Evolutionary conservation across 2,113 vertebrate species (phyloP).

Genomic region (Malurus elegans): DNA sequence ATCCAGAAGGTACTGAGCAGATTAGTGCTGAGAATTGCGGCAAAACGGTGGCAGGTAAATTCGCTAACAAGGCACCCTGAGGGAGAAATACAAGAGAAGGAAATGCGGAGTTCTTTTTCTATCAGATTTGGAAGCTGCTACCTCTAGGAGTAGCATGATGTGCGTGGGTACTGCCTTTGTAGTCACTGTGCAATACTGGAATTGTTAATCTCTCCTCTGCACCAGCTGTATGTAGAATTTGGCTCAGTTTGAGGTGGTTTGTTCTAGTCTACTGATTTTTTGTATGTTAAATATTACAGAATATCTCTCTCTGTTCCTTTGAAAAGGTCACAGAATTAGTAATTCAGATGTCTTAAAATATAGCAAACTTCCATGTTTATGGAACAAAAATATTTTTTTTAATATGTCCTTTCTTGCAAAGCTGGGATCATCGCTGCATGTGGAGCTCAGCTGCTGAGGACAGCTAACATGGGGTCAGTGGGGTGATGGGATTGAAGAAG

Average conservation of each 20-base stretch:
- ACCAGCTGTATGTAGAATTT: not conserved
- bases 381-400: not conserved
- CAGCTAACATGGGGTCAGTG: not conserved
- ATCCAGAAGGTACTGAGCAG: conserved; percentile 4
- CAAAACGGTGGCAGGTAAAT: conserved; percentile 9
- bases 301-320: not conserved
- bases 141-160: not conserved
- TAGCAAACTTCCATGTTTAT: not conserved
- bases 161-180: not conserved
- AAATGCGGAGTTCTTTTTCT: conserved; percentile 1
- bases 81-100: not conserved
- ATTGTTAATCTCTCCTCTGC: not conserved
- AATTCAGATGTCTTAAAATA: not conserved
- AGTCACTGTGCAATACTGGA: not conserved
- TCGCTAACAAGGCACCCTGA: conserved; percentile 6
- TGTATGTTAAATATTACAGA: not conserved
- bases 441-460: not conserved
- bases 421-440: not conserved
- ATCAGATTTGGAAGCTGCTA: not conserved
- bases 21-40: not conserved
- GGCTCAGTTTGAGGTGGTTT: not conserved
- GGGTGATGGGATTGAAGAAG: not conserved
- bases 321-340: not conserved
- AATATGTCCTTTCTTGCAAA: not conserved
- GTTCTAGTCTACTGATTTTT: not conserved